Evolutionary conservation across 2,797 vertebrate genomes (phyloP).

Genomic region (Onychomys arenicola): DNA sequence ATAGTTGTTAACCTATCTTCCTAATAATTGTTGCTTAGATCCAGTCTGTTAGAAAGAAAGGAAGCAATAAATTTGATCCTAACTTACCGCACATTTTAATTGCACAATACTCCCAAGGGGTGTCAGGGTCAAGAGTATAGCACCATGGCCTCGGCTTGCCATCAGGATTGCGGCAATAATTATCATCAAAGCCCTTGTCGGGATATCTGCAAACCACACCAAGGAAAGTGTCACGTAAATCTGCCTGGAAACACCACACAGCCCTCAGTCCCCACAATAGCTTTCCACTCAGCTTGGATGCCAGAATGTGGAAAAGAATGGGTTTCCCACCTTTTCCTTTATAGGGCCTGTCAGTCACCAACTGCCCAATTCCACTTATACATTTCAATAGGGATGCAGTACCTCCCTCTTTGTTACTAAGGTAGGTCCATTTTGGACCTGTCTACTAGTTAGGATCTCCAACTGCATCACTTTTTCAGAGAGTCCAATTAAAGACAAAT

Average conservation of each 20-base stretch:
- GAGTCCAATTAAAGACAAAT: slow-evolving; percentile 84
- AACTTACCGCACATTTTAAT: slow-evolving; percentile 97
- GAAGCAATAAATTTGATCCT: slow-evolving; percentile 90
- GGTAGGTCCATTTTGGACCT: slow-evolving; percentile 71
- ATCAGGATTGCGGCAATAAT: slow-evolving; percentile 99
- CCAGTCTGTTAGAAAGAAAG: slow-evolving; percentile 86
- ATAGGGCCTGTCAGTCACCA: not conserved
- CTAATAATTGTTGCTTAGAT: slow-evolving; percentile 84
- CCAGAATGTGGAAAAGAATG: slow-evolving; percentile 13
- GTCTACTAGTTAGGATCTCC: slow-evolving; percentile 71
- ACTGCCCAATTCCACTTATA: not conserved
- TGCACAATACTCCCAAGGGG: slow-evolving; percentile 97
- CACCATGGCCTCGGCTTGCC: slow-evolving; percentile 97
- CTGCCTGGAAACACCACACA: slow-evolving; percentile 78
- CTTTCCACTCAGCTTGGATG: slow-evolving; percentile 1
- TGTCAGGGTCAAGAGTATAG: slow-evolving; percentile 96
- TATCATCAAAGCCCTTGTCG: slow-evolving; percentile 97
- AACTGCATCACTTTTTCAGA: slow-evolving; percentile 76
- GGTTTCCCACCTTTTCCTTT: not conserved
- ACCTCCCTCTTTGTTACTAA: slow-evolving; percentile 76
- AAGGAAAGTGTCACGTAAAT: slow-evolving; percentile 84
- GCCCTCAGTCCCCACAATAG: slow-evolving; percentile 54
- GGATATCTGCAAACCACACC: slow-evolving; percentile 93
- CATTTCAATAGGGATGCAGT: slow-evolving; percentile 19
- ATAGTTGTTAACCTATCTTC: slow-evolving; percentile 79